Conservation (phyloP, 2,888 invertebrate genomes). For the Platynereis dumerilii region DNA sequence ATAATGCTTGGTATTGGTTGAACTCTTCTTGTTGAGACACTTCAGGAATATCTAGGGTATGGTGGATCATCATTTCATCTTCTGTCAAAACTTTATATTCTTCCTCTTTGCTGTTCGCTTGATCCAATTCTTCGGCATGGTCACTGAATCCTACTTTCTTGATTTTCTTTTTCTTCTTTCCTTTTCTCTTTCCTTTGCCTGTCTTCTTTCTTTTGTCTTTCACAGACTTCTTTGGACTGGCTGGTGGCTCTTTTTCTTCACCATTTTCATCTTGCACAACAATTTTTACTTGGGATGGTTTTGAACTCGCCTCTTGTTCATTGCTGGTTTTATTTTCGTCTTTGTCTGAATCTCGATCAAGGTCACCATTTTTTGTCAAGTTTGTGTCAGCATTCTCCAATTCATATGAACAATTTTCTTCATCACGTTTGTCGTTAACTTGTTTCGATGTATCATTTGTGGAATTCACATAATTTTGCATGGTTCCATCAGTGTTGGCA, state of each 20-base stretch:
- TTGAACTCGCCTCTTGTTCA: too few species aligned
- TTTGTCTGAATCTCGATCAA: too few species aligned
- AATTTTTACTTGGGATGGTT: background rate
- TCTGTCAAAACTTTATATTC: background rate
- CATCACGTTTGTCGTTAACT: too few species aligned
- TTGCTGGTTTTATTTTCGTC: too few species aligned
- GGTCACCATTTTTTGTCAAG: too few species aligned
- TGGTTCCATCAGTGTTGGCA: too few species aligned
- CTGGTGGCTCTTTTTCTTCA: background rate
- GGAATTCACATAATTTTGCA: too few species aligned
- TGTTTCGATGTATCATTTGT: too few species aligned
- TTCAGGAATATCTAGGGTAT: too few species aligned
- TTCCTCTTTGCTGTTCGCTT: background rate
- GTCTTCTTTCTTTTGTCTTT: background rate
- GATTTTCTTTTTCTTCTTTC: background rate
- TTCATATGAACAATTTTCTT: too few species aligned
- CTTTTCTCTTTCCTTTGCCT: background rate
- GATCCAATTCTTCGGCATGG: background rate
- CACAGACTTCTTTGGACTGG: background rate
- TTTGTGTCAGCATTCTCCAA: too few species aligned
- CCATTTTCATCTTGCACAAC: background rate
- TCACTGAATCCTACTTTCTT: background rate
- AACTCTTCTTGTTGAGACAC: background rate
- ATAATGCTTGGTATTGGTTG: conserved; percentile 6
- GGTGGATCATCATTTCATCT: background rate